These are phyloP conservation scores for Beroe forskalii DNA, from an alignment of 37 sponge, comb jelly and placozoan genomes.

Conservation along the genomic window DNA sequence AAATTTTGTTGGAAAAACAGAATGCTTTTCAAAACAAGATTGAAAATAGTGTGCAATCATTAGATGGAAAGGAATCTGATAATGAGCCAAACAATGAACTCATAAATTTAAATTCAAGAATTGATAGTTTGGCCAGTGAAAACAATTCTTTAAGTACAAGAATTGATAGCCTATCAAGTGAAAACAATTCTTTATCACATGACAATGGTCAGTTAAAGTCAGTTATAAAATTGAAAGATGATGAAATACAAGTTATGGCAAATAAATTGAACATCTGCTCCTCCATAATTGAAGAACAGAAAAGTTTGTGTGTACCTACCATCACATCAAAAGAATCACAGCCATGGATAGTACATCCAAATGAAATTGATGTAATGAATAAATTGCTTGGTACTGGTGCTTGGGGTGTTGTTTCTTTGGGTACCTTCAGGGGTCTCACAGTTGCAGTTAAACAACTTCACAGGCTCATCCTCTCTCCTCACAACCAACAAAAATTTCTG, in stretches of 20 bases:
- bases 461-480: constrained; percentile 56
- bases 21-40: not conserved
- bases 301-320: not conserved
- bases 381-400: constrained; percentile 71
- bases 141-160: not conserved
- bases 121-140: not conserved
- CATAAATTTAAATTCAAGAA: not conserved
- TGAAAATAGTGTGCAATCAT: not conserved
- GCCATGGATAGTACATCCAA: constrained; percentile 68
- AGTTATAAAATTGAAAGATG: not conserved
- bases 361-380: constrained; percentile 65
- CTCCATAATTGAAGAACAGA: constrained; percentile 12
- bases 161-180: not conserved
- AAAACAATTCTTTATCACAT: not conserved
- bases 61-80: not conserved
- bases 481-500: constrained; percentile 57
- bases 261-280: constrained; percentile 41
- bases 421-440: constrained; percentile 66
- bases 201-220: constrained; percentile 34
- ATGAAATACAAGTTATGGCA: constrained; percentile 11
- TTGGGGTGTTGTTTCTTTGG: constrained; percentile 70
- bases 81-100: not conserved
- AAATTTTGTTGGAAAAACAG: constrained; percentile 18
- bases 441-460: constrained; percentile 76
- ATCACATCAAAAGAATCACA: not conserved